Percentiles rank a stretch among this genome's conserved stretches.
phyloP scores from a whole-genome alignment of 1,140 invertebrate genomes.

The Orchestia grillus region DNA sequence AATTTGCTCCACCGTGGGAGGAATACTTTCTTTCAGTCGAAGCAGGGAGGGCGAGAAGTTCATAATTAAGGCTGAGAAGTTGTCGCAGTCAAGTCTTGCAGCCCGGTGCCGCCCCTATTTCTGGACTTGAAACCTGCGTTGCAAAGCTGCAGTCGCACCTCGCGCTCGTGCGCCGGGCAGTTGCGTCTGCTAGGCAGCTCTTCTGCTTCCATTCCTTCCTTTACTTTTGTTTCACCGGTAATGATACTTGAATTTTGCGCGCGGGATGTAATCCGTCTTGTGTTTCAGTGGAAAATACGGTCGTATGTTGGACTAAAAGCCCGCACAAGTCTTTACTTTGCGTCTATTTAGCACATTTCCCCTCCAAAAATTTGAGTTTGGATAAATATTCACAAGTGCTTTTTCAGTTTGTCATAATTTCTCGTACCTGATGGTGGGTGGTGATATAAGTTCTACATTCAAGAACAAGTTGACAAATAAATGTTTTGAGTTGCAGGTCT shows the following conservation, averaged over 20 bases:
- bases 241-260: background rate
- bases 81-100: background rate
- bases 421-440: too few species aligned
- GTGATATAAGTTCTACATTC: background rate
- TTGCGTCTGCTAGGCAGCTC: too few species aligned
- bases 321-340: background rate
- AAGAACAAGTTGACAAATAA: background rate
- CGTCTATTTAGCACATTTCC: background rate
- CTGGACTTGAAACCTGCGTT: slow-evolving; percentile 28
- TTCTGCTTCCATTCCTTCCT: background rate
- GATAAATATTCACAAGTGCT: background rate
- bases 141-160: background rate
- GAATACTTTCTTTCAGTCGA: background rate
- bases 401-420: background rate
- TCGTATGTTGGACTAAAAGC: background rate
- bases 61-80: background rate
- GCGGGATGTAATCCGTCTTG: background rate
- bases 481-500: background rate
- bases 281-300: background rate
- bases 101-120: background rate
- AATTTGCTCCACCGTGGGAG: background rate
- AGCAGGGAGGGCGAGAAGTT: background rate
- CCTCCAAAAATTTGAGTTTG: background rate
- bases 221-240: background rate
- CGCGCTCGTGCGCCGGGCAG: too few species aligned